Base-by-base conservation (phyloP, 2,888 invertebrate species). In the Kryphioiulus occultus region DNA sequence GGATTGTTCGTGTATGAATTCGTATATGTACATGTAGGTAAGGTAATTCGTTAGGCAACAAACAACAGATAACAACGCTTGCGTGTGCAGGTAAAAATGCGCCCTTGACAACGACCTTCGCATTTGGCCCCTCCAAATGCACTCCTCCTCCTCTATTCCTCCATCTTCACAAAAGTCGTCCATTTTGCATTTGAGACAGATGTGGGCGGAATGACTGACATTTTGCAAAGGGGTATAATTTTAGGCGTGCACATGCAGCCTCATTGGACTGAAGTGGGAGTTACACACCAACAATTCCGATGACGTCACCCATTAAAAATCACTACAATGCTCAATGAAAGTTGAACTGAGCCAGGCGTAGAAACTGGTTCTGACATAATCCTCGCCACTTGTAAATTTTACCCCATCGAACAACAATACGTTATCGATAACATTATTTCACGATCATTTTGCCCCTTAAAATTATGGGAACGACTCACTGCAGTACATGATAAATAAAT, bases 101-200 rank as follows among this genome's bases (percentile, higher is more conserved):
- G 53, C 53, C 53, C 53, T 59, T 59, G 53, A 59, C 53, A 59
- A 59, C 53, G 53, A 59, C 53, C 53, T 59, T 59, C 53, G 53
- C 53, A n/a, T 59, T n/a, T 59, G n/a, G n/a, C 19, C 53, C 53
- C 53, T 59, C 47, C 19, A 59, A 59, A 59, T n/a, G n/a, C 1
- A 59, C 53, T 59, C 53, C 19, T 59, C 53, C 53, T 59, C 53
- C 53, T 47, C 47, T 12, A 15, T 47, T 59, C 53, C 53, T 59
- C 53, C 53, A 59, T 59, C 53, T 59, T 59, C 53, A 59, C 53
- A 59, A 59, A 59, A 59, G 53, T 59, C 53, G 53, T 59, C 53
- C 53, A 59, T 59, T 59, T n/a, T 59, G 53, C 53, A 59, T 59
- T n/a, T n/a, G 53, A 59, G 53, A 59, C 53, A n/a, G 53, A 59